Percentiles rank a stretch among this genome's conserved stretches.
Conservation (phyloP, 2,113 vertebrate genomes). For the Callithrix jacchus region DNA sequence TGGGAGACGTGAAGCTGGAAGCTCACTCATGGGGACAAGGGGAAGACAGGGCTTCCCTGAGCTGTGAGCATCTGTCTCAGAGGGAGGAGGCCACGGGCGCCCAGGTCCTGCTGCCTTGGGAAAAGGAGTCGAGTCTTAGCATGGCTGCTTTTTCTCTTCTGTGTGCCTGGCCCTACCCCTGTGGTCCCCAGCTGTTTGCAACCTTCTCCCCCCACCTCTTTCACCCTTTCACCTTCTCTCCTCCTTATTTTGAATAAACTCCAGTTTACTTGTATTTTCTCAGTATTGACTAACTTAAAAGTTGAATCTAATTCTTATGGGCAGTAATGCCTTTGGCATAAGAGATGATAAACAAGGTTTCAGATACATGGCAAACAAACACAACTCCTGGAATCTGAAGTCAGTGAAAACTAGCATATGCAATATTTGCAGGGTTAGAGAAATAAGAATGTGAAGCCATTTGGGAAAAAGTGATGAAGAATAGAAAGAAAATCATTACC, state of each 20-base stretch:
- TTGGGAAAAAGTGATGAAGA: not conserved
- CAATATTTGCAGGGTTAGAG: not conserved
- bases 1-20: no score
- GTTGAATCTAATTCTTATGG: not conserved
- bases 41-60: not conserved
- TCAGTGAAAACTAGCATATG: accelerated
- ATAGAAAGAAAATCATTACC: not conserved
- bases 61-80: no score
- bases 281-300: no score
- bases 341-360: not conserved
- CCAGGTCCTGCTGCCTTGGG: not conserved
- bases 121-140: not conserved
- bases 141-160: not conserved
- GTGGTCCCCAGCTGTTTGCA: no score
- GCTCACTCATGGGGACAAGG: accelerated
- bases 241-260: not conserved
- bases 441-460: no score
- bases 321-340: not conserved
- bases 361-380: accelerated
- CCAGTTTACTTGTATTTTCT: not conserved
- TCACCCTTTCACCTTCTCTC: no score
- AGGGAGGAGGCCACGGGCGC: not conserved
- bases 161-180: not conserved
- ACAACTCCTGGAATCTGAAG: not conserved
- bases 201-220: accelerated